Evolutionary conservation across 2,888 invertebrate species (phyloP).

Genomic region (Coelinius sp.): DNA sequence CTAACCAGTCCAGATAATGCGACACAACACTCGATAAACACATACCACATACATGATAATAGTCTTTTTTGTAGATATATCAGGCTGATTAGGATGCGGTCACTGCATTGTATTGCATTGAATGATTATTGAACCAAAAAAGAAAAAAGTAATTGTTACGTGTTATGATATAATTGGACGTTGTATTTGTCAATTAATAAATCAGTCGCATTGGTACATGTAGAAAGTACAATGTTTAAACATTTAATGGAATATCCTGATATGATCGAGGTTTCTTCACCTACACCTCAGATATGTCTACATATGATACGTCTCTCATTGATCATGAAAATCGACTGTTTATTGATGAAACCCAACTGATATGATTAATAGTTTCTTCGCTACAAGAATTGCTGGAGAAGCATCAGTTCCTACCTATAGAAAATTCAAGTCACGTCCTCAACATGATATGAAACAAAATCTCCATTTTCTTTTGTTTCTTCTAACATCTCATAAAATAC

Average conservation of each 20-base stretch:
- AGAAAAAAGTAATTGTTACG: not conserved
- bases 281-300: not conserved
- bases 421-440: not conserved
- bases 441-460: conserved; percentile 21
- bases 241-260: not conserved
- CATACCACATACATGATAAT: conserved; percentile 22
- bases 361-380: not conserved
- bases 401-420: conserved; percentile 11
- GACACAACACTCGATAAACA: conserved; percentile 23
- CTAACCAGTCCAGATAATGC: not conserved
- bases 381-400: not conserved
- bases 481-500: conserved; percentile 41
- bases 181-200: not conserved
- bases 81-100: conserved; percentile 10
- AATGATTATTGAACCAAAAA: not conserved
- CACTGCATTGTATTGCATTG: too few species aligned
- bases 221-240: not conserved
- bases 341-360: not conserved
- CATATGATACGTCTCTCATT: not conserved
- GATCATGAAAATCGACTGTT: not conserved
- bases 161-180: not conserved
- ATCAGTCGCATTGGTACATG: not conserved
- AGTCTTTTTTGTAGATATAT: conserved; percentile 2
- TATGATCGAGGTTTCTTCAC: not conserved
- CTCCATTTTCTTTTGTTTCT: conserved; percentile 9